Percentiles rank a stretch among this genome's conserved stretches.
These are phyloP conservation scores for Oscheius sp. DNA, from an alignment of 2,888 invertebrate species.

Conservation along the genomic window DNA sequence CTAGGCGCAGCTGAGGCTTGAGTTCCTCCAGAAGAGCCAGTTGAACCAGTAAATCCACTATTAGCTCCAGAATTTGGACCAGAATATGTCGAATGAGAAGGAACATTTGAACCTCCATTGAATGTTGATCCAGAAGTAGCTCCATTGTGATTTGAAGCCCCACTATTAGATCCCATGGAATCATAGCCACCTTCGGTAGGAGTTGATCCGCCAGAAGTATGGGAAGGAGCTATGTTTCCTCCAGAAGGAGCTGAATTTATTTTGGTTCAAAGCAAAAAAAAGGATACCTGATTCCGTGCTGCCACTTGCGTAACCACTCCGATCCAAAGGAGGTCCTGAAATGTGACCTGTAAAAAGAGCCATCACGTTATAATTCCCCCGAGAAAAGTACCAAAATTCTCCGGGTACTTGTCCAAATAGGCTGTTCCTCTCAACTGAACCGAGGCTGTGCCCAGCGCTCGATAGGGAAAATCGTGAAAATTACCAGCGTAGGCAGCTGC, in stretches of 20 bases:
- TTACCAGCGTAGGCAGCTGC: constrained; percentile 1
- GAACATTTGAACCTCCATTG: background rate
- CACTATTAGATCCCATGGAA: background rate
- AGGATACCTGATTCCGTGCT: background rate
- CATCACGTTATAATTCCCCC: background rate
- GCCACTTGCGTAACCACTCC: background rate
- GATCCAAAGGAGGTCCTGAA: constrained; percentile 11
- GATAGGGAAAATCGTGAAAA: background rate
- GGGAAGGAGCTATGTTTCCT: no score
- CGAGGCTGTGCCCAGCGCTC: constrained; percentile 10
- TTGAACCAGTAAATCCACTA: no score
- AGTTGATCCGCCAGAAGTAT: background rate
- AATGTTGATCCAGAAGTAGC: background rate
- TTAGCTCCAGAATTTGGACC: no score
- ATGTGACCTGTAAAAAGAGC: constrained; percentile 5
- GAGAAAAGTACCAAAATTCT: background rate
- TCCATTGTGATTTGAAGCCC: background rate
- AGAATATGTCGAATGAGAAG: background rate
- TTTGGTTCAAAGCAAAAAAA: background rate
- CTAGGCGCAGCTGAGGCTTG: background rate
- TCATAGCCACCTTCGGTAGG: background rate
- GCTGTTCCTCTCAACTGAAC: constrained; percentile 11
- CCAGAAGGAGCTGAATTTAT: background rate
- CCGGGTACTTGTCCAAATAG: background rate
- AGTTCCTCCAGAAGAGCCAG: no score